Percentiles rank a stretch among this genome's conserved stretches.
Conservation (phyloP, 2,888 invertebrate genomes). For the Lottia gigantea region DNA sequence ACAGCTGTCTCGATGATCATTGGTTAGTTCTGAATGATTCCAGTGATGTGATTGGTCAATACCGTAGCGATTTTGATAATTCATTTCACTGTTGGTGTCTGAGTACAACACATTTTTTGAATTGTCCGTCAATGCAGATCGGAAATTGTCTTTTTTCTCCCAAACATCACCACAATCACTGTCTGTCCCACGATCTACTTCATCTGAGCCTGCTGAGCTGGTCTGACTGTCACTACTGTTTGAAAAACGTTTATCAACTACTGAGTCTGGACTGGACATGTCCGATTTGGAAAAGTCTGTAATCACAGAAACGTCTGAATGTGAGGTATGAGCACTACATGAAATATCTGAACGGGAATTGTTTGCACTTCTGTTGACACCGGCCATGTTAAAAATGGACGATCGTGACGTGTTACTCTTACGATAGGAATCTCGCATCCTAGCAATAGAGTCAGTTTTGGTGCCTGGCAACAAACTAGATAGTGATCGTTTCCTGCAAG, state of each 20-base stretch:
- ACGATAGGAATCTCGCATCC: conserved; percentile 30
- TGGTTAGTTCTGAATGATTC: conserved; percentile 1
- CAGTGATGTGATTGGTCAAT: background rate
- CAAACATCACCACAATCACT: background rate
- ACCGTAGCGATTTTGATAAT: background rate
- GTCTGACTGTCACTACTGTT: conserved; percentile 4
- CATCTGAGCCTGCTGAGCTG: background rate
- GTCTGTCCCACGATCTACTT: background rate
- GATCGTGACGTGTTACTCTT: background rate
- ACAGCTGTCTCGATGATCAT: conserved; percentile 13
- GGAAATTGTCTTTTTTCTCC: conserved; percentile 3
- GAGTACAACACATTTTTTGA: conserved; percentile 28
- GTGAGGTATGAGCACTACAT: background rate
- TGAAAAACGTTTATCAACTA: background rate
- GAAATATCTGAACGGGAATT: conserved; percentile 2
- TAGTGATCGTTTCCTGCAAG: conserved; percentile 29
- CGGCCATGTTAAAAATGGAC: background rate
- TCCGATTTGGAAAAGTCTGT: background rate
- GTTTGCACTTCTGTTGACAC: background rate
- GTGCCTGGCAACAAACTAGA: conserved; percentile 34
- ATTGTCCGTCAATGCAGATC: conserved; percentile 23
- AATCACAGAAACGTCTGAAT: background rate
- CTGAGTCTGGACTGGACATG: background rate
- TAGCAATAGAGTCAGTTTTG: conserved; percentile 26
- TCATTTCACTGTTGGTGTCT: background rate